Conservation (phyloP, 2,888 invertebrate species). For the Galerucella calmariensis region DNA sequence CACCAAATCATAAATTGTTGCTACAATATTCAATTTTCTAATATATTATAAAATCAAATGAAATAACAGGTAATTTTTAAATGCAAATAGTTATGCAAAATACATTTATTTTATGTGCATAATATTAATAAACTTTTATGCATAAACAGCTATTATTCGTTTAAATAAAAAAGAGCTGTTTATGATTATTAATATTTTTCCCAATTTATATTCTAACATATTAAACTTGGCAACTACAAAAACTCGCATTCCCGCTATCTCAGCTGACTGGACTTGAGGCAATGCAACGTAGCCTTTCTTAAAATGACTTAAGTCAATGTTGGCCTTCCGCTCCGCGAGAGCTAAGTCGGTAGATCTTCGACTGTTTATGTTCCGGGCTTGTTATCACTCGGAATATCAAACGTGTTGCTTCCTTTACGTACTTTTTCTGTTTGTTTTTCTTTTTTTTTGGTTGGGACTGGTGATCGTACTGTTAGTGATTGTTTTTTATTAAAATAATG, state of each 20-base stretch:
- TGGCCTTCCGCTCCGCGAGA: conserved; percentile 38
- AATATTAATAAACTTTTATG: background rate
- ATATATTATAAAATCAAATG: too few species aligned
- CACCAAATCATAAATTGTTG: too few species aligned
- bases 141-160: too few species aligned
- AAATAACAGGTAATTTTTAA: too few species aligned
- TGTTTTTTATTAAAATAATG: background rate
- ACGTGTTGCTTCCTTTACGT: conserved; percentile 2
- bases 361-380: conserved; percentile 38
- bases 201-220: background rate
- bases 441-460: background rate
- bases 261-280: conserved; percentile 34
- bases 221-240: conserved; percentile 31
- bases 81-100: background rate
- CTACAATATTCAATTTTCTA: too few species aligned
- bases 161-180: too few species aligned
- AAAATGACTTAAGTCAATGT: conserved; percentile 41
- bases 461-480: conserved; percentile 6
- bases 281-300: conserved; percentile 26
- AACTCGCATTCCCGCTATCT: conserved; percentile 38
- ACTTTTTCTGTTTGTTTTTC: conserved; percentile 3
- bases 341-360: conserved; percentile 34
- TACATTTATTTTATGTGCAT: background rate
- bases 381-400: conserved; percentile 31
- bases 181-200: background rate